These are phyloP conservation scores for Montipora capricornis DNA, from an alignment of 64 coral and sea anemone genomes.

Conservation along the genomic window DNA sequence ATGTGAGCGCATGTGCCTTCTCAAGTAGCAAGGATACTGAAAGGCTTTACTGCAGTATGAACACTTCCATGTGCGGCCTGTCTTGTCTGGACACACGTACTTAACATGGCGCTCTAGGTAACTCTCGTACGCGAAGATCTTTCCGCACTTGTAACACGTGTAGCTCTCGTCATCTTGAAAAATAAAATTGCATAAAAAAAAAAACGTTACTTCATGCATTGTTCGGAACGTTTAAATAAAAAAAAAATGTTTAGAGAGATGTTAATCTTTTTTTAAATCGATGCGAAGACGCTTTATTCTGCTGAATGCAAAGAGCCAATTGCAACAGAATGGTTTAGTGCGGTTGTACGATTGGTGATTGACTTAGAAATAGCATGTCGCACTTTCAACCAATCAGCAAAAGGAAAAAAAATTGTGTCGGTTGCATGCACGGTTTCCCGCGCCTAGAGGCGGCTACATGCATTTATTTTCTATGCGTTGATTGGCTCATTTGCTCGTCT, in stretches of 20 bases:
- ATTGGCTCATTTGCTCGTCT: no score
- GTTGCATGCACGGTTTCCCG: no score
- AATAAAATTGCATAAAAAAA: background rate
- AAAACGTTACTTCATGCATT: background rate
- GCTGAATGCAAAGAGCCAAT: no score
- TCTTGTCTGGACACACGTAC: conserved; percentile 99
- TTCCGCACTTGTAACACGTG: conserved; percentile 99
- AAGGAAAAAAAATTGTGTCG: no score
- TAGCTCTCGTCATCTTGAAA: conserved; percentile 92
- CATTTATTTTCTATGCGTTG: no score
- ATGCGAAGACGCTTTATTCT: background rate
- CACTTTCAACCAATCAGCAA: no score
- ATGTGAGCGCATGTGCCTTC: conserved; percentile 97
- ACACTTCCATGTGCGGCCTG: conserved; percentile 98
- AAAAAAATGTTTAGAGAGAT: background rate
- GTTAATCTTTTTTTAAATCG: background rate
- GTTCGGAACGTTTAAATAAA: background rate
- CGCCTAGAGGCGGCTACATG: no score
- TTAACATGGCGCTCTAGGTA: conserved; percentile 97
- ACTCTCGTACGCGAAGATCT: conserved; percentile 98
- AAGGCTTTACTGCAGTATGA: conserved; percentile 97
- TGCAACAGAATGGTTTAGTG: no score
- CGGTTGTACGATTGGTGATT: no score
- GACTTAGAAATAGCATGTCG: no score
- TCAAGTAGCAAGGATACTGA: conserved; percentile 97